Base-by-base conservation (phyloP, 64 coral and sea anemone species). In the Montipora capricornis region DNA sequence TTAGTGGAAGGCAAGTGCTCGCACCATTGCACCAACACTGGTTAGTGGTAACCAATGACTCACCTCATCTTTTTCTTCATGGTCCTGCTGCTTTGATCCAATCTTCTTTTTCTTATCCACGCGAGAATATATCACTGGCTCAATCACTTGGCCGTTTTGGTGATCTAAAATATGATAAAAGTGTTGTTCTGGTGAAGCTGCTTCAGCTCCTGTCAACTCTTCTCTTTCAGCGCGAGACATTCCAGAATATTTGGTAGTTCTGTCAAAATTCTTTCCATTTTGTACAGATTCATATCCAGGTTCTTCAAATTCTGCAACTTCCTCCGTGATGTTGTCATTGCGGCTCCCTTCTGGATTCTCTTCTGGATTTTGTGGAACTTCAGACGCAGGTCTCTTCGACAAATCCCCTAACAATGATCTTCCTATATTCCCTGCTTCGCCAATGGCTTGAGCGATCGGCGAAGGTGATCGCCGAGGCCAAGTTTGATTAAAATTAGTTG, bases 81-180 rank as follows among this genome's bases (percentile, higher is more conserved):
- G 45, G 20, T 9, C 66, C 1, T 62, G 17, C 12, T 86, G 82
- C 50, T 73, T 70, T 52, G 82, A 13, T 49, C 7, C 82, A 50
- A n/a, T 83, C 48, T 95, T 97, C 47, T 89, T 98, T 22, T 57
- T 92, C 46, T 98, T 98, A 74, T 98, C 93, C 51, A 98, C 96
- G 80, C 81, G 87, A 73, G 93, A 84, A 82, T 98, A 98, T 50
- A 85, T 69, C 49, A 85, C 70, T 26, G 96, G 96, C 22, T 93
- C 83, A 4, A 51, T 44, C 12, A 71, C 19, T 5, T 50, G 5
- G 16, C 20, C 44, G 15, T 76, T 71, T 4, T 80, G 48, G 44
- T 92, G 68, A 14, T 96, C 95, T 3, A 95, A 74, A 51, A 97
- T 79, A 62, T 92, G 93, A 60, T 97, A 97, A 77, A 67, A 19